Percentiles rank a stretch among this genome's conserved stretches.
These are phyloP conservation scores for Pedionomus torquatus DNA, from an alignment of 2,113 vertebrate genomes.

Conservation along the genomic window DNA sequence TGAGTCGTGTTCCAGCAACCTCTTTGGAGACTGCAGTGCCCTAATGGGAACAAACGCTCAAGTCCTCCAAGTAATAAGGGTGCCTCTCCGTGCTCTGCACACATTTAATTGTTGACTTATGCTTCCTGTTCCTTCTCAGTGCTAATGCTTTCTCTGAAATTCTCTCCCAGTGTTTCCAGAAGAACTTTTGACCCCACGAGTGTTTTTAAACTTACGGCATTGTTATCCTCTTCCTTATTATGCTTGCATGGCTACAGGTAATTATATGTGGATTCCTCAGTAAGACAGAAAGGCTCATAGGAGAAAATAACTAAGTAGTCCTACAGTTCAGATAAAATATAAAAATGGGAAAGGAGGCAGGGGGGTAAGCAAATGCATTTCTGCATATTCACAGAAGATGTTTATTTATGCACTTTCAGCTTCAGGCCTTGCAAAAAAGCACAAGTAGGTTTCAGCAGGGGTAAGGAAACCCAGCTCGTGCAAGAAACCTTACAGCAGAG, in stretches of 20 bases:
- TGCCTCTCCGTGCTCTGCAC: background rate
- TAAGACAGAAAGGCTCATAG: background rate
- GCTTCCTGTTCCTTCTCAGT: constrained; percentile 42
- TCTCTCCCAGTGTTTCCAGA: constrained; percentile 42
- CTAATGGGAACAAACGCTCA: constrained; percentile 13
- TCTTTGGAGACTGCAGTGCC: background rate
- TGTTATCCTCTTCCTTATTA: constrained; percentile 34
- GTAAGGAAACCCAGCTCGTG: background rate
- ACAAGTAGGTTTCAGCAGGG: background rate
- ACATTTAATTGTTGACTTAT: constrained; percentile 56
- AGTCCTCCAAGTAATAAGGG: constrained; percentile 24
- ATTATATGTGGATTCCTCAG: background rate
- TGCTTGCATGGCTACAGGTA: constrained; percentile 40
- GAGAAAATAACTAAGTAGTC: background rate
- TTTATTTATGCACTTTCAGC: background rate
- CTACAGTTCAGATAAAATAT: background rate
- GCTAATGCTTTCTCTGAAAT: constrained; percentile 61
- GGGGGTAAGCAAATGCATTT: background rate
- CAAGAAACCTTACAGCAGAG: background rate
- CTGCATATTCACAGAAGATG: background rate
- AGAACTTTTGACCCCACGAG: constrained; percentile 59
- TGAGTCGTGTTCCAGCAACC: background rate
- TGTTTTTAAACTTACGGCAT: constrained; percentile 49
- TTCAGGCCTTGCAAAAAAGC: background rate
- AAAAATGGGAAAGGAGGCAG: accelerated